Evolutionary conservation across 2,888 invertebrate genomes (phyloP), one percentile per base, ranked within the genome.

Genomic region (Drosophila crucigera): DNA sequence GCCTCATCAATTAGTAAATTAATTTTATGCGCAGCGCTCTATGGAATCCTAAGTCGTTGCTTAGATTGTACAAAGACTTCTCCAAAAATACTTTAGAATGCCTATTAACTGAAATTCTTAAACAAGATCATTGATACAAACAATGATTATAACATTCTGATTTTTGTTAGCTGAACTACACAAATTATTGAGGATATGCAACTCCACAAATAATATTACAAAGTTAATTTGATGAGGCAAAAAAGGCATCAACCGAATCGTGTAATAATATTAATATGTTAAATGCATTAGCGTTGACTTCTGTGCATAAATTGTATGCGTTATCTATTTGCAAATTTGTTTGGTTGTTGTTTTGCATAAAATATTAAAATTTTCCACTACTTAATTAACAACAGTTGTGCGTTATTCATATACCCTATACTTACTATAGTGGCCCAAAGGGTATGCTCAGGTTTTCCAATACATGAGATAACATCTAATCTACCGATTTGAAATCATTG

Each of bases 1-100:
- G 91, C 90, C 91, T 89, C 91, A 92, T 92, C 91, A 92, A 92
- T 92, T 92, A 92, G 92, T 92, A 91, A 91, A 91, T 92, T 91
- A 91, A 91, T 91, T 92, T 92, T 88, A 89, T 91, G 87, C 89
- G 76, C 91, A 75, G 66, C 71, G 87, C 84, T 89, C 71, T 72
- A 80, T 80, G 89, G 89, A 89, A 90, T 63, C 83, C 53, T 69
- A 68, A 73, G 61, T 79, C 35, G 59, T 33, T 52, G 50, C 30
- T 41, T 49, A 25, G 56, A 53, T 80, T 53, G 35, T 35, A 25
- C 39, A 41, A n/a, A 25, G 19, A 56, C 31, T 33, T 28, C 14
- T 22, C 10, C 7, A 14, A 30, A 14, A 30, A 22, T 30, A 43
- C 16, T 33, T 33, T 33, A 10, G 35, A 35, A 55, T 19, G 3